Conservation (phyloP, 2,797 vertebrate genomes). For the Myiotriccus ornatus region DNA sequence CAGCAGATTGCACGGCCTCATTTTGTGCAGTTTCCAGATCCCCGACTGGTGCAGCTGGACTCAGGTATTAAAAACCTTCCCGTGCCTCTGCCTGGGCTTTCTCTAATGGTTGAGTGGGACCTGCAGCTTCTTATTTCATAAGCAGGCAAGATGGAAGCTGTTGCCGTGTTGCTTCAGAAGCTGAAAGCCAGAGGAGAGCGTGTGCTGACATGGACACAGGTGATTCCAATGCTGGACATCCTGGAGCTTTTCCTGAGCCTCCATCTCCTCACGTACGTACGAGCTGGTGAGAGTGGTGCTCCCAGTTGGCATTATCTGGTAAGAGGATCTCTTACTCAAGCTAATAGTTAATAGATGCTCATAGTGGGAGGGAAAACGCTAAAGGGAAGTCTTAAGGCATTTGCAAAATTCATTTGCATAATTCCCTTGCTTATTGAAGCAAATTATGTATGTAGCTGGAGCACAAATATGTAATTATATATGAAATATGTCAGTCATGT, state of each 20-base stretch:
- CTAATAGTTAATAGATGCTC: background rate
- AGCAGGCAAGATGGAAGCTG: conserved; percentile 87
- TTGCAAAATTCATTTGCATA: background rate
- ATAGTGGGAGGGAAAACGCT: background rate
- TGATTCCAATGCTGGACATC: conserved; percentile 84
- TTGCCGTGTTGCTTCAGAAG: conserved; percentile 85
- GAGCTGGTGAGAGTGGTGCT: conserved; percentile 82
- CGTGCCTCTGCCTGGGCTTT: background rate
- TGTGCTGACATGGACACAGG: conserved; percentile 84
- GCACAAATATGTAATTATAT: background rate
- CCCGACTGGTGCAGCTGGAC: conserved; percentile 82
- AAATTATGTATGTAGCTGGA: background rate
- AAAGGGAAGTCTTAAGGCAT: background rate
- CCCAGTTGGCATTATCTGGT: conserved; percentile 8
- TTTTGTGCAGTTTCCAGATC: conserved; percentile 80
- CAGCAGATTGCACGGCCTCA: conserved; percentile 60
- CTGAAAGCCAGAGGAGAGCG: conserved; percentile 80
- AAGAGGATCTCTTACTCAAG: background rate
- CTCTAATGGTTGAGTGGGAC: background rate
- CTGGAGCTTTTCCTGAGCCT: conserved; percentile 84
- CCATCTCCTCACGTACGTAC: conserved; percentile 81
- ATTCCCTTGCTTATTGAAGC: background rate
- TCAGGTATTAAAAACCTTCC: conserved; percentile 76
- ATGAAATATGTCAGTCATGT: background rate
- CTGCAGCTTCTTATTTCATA: background rate